phyloP scores from a whole-genome alignment of 2,888 invertebrate genomes.

The Diarsia rubi region DNA sequence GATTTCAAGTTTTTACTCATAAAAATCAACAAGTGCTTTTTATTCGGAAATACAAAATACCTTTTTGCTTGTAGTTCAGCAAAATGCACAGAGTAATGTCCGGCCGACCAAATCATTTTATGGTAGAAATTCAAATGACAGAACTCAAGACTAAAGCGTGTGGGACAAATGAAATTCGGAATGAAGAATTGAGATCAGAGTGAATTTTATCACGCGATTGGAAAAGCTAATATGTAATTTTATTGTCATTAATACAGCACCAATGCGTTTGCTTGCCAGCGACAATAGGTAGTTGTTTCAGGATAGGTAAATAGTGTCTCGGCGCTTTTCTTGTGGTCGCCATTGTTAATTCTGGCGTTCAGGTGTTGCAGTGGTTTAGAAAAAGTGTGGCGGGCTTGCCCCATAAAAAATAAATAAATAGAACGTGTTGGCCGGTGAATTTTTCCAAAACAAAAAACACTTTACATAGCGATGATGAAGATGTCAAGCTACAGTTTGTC shows the following conservation, averaged over 20 bases:
- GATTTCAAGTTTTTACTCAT: slow-evolving; percentile 15
- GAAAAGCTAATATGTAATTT: not conserved
- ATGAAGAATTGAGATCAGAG: not conserved
- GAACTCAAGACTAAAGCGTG: slow-evolving; percentile 6
- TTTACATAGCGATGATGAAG: no score
- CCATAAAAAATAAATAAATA: not conserved
- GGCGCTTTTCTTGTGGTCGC: no score
- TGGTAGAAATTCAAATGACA: not conserved
- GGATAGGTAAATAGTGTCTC: no score
- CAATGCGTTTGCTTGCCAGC: not conserved
- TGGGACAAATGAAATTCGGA: not conserved
- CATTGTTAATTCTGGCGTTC: no score
- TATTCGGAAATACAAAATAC: slow-evolving; percentile 16
- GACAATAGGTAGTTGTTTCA: no score
- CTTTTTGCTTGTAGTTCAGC: slow-evolving; percentile 15
- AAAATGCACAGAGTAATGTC: slow-evolving; percentile 28
- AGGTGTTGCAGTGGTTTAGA: no score
- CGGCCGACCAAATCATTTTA: slow-evolving; percentile 3
- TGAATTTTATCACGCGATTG: not conserved
- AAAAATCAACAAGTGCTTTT: slow-evolving; percentile 32
- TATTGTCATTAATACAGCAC: not conserved
- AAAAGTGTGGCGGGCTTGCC: no score
- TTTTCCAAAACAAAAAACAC: not conserved
- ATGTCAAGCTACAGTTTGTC: no score
- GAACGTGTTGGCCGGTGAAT: not conserved